Percentiles rank a stretch among this genome's conserved stretches.
These are phyloP conservation scores for Pampusana beccarii DNA, from an alignment of 2,113 vertebrate genomes.

Conservation along the genomic window DNA sequence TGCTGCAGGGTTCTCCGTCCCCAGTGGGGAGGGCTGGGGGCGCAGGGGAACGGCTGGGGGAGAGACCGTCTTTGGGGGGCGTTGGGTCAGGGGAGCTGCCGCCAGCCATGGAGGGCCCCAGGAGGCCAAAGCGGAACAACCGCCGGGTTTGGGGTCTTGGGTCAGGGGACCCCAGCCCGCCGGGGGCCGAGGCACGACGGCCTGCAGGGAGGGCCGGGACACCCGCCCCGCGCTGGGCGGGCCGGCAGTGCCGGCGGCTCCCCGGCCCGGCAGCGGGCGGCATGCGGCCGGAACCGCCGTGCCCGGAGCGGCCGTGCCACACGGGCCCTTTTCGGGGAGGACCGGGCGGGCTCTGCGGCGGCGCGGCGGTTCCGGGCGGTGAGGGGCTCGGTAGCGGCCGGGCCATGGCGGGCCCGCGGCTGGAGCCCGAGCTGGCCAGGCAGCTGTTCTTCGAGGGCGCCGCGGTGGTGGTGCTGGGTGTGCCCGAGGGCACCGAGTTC, in stretches of 20 bases:
- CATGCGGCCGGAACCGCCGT: neutral
- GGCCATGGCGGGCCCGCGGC: neutral
- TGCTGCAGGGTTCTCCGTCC: neutral
- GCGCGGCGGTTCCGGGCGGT: neutral
- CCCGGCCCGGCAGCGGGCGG: too few relatives aligned
- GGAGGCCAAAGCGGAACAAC: too few relatives aligned
- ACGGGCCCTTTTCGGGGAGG: neutral
- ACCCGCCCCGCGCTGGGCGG: too few relatives aligned
- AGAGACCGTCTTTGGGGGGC: fast-evolving
- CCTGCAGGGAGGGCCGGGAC: too few relatives aligned
- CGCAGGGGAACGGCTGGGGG: neutral
- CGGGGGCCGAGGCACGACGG: too few relatives aligned
- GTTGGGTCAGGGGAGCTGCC: fast-evolving
- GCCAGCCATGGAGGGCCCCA: fast-evolving
- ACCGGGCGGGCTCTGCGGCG: too few relatives aligned
- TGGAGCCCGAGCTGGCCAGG: conserved; percentile 87
- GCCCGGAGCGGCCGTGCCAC: neutral
- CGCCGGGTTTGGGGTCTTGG: neutral
- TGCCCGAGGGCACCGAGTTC: conserved; percentile 90
- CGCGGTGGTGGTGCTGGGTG: conserved; percentile 84
- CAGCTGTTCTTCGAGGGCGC: conserved; percentile 92
- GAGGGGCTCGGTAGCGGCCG: too few relatives aligned
- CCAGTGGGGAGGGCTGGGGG: neutral
- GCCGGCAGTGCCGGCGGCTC: too few relatives aligned
- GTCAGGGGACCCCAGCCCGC: neutral